phyloP scores from a whole-genome alignment of 1,140 invertebrate species.

The Zaprionus ornatus region DNA sequence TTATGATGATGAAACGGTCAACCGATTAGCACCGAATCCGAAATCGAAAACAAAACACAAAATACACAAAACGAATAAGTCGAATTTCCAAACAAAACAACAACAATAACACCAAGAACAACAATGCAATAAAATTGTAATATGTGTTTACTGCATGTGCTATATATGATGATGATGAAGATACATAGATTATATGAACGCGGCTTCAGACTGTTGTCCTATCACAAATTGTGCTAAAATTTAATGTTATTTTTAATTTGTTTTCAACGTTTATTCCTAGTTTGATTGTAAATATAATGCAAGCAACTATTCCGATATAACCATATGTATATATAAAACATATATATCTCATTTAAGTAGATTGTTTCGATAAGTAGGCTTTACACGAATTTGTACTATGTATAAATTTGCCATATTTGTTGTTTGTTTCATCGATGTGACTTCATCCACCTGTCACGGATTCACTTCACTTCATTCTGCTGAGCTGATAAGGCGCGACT shows the following conservation, averaged over 20 bases:
- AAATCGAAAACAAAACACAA: conserved; percentile 18
- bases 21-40: conserved; percentile 19
- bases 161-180: conserved; percentile 1
- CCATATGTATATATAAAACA: neutral
- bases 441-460: neutral
- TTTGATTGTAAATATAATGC: conserved; percentile 48
- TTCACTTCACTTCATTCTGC: neutral
- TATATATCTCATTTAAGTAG: neutral
- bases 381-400: conserved; percentile 3
- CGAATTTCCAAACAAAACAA: conserved; percentile 36
- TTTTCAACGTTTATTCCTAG: conserved; percentile 39
- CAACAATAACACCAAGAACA: conserved; percentile 9
- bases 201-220: conserved; percentile 41
- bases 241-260: conserved; percentile 38
- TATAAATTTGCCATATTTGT: neutral
- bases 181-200: conserved; percentile 19
- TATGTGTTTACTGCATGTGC: conserved; percentile 39
- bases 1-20: conserved; percentile 22
- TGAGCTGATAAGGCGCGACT: neutral
- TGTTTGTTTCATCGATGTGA: neutral
- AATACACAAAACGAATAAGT: conserved; percentile 13
- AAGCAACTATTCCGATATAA: conserved; percentile 19
- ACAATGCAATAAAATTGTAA: conserved; percentile 50
- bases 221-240: conserved; percentile 28
- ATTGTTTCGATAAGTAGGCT: neutral